Evolutionary conservation across 2,113 vertebrate genomes (phyloP), one percentile per base, ranked within the genome.

Genomic region (Lynx canadensis): DNA sequence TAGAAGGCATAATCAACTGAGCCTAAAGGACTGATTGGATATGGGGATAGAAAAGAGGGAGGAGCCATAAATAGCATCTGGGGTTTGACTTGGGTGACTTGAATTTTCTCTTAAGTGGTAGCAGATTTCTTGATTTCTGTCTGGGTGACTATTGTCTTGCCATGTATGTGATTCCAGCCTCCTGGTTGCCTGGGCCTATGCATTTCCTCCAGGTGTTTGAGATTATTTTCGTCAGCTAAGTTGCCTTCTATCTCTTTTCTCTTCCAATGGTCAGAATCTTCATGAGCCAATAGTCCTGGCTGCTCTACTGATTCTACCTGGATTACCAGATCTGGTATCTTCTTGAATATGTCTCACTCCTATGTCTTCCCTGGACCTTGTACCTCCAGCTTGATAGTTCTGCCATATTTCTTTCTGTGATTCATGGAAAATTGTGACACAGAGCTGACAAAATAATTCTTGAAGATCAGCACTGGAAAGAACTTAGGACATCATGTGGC

Each of bases 361-460:
- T 52, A 38, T 83, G 7, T 89, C 16, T 92, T 18, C 63, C 57
- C 52, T 84, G 65, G n/a, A 16, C 52, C 27, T 45, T 89, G 2
- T 65, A 63, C 1, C 19, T 65, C 16, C 68, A 96, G 14, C 21
- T 89, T 80, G 25, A 89, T 14, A 63, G 38, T 33, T 38, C 14
- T 29, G 2, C 13, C 23, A 88, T 55, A 78, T 73, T 95, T 86
- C 18, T 93, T 85, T 78, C 57, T 94, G 23, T 94, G 55, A 86
- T 19, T 92, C 25, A 76, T 63, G 55, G 57, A 79, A 90, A 94
- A 76, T 31, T 79, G 1, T 91, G 66, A 95, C 25, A 86, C 4
- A 95, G 69, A 96, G 36, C 25, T 91, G 27, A 68, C 16, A 82
- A 96, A 96, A 82, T 73, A 81, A 41, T 97, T 89, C 52, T 57